Evolutionary conservation across 1,140 invertebrate species (phyloP).

Genomic region (Leptopilina boulardi): DNA sequence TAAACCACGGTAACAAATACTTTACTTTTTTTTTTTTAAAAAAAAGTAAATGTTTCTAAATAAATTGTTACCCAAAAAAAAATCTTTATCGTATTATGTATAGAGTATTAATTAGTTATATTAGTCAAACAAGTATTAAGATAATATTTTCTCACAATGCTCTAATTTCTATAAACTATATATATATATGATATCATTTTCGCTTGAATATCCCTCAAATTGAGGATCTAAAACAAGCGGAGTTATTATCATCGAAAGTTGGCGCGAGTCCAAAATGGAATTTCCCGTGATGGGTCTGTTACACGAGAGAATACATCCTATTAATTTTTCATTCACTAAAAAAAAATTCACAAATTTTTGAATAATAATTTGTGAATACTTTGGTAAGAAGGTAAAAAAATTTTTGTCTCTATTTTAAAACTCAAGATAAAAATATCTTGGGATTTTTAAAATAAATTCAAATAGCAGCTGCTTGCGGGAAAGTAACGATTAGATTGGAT

Average conservation of each 20-base stretch:
- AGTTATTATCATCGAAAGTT: not conserved
- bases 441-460: too few relatives aligned
- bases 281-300: constrained; percentile 2
- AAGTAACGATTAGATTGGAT: constrained; percentile 19
- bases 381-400: too few relatives aligned
- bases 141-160: not conserved
- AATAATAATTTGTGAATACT: not conserved
- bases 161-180: not conserved
- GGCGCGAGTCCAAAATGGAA: not conserved
- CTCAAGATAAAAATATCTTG: too few relatives aligned
- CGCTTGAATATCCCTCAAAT: not conserved
- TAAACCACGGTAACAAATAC: constrained; percentile 13
- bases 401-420: too few relatives aligned
- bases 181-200: not conserved
- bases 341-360: not conserved
- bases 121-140: too few relatives aligned
- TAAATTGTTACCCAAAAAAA: too few relatives aligned
- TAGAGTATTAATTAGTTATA: too few relatives aligned
- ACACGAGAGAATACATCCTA: constrained; percentile 20
- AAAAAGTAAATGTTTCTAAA: too few relatives aligned
- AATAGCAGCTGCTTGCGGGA: too few relatives aligned
- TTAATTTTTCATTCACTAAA: not conserved
- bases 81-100: too few relatives aligned
- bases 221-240: constrained; percentile 6
- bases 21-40: too few relatives aligned